Evolutionary conservation across 2,888 invertebrate genomes (phyloP), one percentile per base, ranked within the genome.

Genomic region (Stegophylla sp.): DNA sequence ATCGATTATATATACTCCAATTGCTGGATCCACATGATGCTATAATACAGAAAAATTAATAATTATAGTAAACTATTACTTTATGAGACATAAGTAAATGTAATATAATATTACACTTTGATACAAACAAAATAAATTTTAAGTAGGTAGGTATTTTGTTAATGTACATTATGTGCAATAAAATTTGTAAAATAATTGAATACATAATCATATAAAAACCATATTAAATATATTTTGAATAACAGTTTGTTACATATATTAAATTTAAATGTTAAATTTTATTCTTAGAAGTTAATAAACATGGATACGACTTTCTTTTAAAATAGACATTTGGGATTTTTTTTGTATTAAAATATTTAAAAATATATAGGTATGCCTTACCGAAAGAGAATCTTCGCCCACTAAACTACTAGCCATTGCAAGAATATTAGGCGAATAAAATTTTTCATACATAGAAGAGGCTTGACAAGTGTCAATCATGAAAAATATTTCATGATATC

Each of bases 381-480:
- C 83, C 67, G 83, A 83, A 28, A 83, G 69, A 9, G 83, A 83
- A 43, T 83, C 98, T 88, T 98, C 98, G n/a, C 98, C 98, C 0
- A 98, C 96, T 84, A 96, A 90, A 89, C 98, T 98, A 85, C 98
- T 98, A 17, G 97, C 98, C 13, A 98, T 96, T 1, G 97, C 97
- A 83, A 99, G 88, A 84, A 99, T 96, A 87, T 99, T 98, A 3
- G 99, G 99, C 0, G 98, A 98, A 86, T 97, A 97, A 86, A 99
- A 96, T 86, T 95, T 94, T 86, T 97, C 95, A 87, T 97, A 98
- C 93, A 99, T 95, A 0, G 98, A 98, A 43, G 98, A 97, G 7
- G 98, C 98, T 88, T 99, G 98, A 85, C 99, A 99, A 4, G 98
- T 99, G 87, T 99, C 99, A 83, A 98, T 96, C 89, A 99, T 97